Conservation (phyloP, 2,113 vertebrate genomes). For the Caloenas nicobarica region DNA sequence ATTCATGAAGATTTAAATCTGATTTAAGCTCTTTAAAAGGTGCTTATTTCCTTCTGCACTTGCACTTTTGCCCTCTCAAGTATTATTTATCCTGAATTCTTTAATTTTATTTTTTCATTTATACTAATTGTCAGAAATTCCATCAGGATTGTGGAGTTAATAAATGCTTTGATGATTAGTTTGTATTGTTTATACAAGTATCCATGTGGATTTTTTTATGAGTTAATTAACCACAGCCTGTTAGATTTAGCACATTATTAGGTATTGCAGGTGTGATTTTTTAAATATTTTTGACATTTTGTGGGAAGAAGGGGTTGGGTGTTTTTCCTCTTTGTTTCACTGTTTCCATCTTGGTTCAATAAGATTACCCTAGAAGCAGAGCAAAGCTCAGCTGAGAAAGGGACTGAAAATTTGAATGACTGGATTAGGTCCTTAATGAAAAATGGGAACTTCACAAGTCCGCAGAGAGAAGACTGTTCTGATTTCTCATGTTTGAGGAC, state of each 20-base stretch:
- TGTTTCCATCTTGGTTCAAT: neutral
- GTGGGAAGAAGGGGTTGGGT: rapidly evolving
- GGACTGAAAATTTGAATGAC: neutral
- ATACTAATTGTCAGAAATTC: neutral
- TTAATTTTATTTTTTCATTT: neutral
- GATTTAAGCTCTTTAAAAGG: neutral
- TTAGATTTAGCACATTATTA: slow-evolving; percentile 12
- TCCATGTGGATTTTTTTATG: neutral
- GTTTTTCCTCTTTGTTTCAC: neutral
- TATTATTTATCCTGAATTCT: neutral
- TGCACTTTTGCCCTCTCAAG: neutral
- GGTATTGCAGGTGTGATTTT: slow-evolving; percentile 1
- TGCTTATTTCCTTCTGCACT: neutral
- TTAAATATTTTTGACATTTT: neutral
- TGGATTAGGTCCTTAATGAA: neutral
- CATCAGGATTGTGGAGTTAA: slow-evolving; percentile 24
- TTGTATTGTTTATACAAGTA: slow-evolving; percentile 17
- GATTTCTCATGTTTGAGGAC: neutral
- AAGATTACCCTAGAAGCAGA: neutral
- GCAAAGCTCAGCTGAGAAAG: neutral
- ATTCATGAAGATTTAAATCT: neutral
- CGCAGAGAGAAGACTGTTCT: neutral
- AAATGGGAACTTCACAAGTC: neutral
- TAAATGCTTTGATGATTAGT: neutral
- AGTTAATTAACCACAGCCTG: slow-evolving; percentile 30